Evolutionary conservation across 1,140 invertebrate genomes (phyloP).

Genomic region (Drosophila serrata): DNA sequence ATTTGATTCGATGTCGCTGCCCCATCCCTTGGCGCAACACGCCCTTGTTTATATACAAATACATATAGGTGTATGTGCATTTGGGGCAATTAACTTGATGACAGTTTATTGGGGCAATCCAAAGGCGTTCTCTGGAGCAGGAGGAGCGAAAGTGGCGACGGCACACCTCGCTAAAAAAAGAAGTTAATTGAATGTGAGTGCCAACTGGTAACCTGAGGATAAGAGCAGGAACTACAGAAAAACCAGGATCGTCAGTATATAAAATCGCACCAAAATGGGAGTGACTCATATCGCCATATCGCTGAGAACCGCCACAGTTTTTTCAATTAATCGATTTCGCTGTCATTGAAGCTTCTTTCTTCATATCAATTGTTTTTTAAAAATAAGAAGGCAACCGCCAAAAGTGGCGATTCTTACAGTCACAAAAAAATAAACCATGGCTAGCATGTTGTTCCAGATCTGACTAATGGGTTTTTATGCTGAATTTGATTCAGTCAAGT

Average conservation of each 20-base stretch:
- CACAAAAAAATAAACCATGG: not conserved
- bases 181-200: conserved; percentile 51
- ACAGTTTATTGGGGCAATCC: conserved; percentile 59
- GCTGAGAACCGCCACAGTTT: not conserved
- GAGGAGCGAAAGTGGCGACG: conserved; percentile 13
- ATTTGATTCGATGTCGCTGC: conserved; percentile 33
- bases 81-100: conserved; percentile 61
- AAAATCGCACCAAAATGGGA: not conserved
- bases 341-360: conserved; percentile 55
- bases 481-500: not conserved
- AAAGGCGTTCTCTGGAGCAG: conserved; percentile 22
- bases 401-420: conserved; percentile 1
- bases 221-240: conserved; percentile 19
- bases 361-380: conserved; percentile 22
- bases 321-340: conserved; percentile 47
- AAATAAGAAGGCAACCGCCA: not conserved
- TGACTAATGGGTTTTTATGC: not conserved
- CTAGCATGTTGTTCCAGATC: not conserved
- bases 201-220: conserved; percentile 31
- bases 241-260: conserved; percentile 18
- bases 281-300: conserved; percentile 44
- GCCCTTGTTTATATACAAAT: conserved; percentile 37
- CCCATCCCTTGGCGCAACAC: conserved; percentile 22
- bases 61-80: conserved; percentile 26
- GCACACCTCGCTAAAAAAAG: conserved; percentile 34